Evolutionary conservation across 2,797 vertebrate genomes (phyloP).

Genomic region (Poeciliopsis presidionis): DNA sequence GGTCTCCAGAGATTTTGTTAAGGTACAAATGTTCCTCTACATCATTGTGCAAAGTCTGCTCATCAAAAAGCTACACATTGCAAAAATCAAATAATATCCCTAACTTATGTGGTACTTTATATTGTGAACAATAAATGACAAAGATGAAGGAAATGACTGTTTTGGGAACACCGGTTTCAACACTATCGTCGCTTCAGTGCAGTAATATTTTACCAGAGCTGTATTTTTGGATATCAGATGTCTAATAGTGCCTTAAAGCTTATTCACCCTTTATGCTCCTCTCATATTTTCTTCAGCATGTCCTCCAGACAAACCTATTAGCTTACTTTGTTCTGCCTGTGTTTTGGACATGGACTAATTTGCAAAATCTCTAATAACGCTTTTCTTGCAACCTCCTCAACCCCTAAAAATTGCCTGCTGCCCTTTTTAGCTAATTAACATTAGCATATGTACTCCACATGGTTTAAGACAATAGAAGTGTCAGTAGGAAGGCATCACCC

Average conservation of each 20-base stretch:
- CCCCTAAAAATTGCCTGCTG: conserved; percentile 7
- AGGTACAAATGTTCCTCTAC: conserved; percentile 30
- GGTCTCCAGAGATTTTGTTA: conserved; percentile 33
- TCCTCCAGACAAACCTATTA: conserved; percentile 15
- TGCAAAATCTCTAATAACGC: conserved; percentile 12
- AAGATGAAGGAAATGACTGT: not conserved
- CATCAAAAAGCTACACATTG: conserved; percentile 2
- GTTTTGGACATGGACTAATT: conserved; percentile 20
- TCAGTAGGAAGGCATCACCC: conserved; percentile 54
- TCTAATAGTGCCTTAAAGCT: conserved; percentile 10
- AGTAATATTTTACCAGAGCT: not conserved
- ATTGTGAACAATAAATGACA: not conserved
- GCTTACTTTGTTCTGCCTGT: conserved; percentile 21
- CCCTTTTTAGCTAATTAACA: conserved; percentile 41
- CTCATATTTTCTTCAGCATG: conserved; percentile 4
- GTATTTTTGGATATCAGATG: not conserved
- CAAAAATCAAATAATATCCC: not conserved
- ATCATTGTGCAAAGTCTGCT: conserved; percentile 26
- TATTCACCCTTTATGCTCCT: conserved; percentile 4
- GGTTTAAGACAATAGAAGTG: conserved; percentile 65
- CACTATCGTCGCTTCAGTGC: not conserved
- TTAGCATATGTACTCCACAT: conserved; percentile 55
- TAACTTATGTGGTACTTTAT: not conserved
- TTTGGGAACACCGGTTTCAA: not conserved
- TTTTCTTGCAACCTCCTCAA: conserved; percentile 14